phyloP scores from a whole-genome alignment of 2,888 invertebrate genomes.

The Acleris laterana region DNA sequence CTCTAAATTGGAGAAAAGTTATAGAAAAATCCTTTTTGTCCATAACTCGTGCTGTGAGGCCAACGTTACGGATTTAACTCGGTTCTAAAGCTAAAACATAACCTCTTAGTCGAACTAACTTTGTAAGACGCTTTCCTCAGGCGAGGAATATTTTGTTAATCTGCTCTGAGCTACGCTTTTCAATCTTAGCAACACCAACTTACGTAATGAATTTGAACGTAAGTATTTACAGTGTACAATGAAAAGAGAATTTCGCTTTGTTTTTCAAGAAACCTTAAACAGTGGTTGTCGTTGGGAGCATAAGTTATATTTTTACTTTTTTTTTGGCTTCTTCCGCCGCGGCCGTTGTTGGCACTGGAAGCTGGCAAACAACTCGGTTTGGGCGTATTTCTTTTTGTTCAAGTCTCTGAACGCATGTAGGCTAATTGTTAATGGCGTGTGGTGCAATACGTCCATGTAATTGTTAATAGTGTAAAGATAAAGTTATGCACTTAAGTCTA shows the following conservation, averaged over 20 bases:
- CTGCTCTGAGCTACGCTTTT: constrained; percentile 8
- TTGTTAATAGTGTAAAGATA: not conserved
- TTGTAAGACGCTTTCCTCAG: constrained; percentile 21
- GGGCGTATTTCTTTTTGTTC: constrained; percentile 25
- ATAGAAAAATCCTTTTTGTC: constrained; percentile 14
- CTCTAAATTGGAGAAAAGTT: constrained; percentile 15
- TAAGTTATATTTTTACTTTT: constrained; percentile 17
- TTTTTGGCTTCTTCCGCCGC: constrained; percentile 19
- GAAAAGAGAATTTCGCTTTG: not conserved
- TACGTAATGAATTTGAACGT: constrained; percentile 10
- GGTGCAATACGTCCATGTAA: constrained; percentile 6
- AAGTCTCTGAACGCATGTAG: constrained; percentile 19
- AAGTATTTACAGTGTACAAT: no score
- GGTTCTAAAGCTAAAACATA: constrained; percentile 21
- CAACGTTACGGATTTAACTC: constrained; percentile 20
- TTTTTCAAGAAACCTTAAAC: constrained; percentile 1
- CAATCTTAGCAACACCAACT: constrained; percentile 1
- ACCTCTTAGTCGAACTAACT: constrained; percentile 21
- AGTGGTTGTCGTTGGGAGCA: not conserved
- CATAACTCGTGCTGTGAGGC: constrained; percentile 13
- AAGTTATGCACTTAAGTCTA: constrained; percentile 6
- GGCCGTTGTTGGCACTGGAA: constrained; percentile 25
- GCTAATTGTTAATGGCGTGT: constrained; percentile 26
- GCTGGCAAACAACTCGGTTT: constrained; percentile 24
- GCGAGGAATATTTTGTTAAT: constrained; percentile 23